Evolutionary conservation across 1,140 invertebrate genomes (phyloP).

Genomic region (Aphis craccivora): DNA sequence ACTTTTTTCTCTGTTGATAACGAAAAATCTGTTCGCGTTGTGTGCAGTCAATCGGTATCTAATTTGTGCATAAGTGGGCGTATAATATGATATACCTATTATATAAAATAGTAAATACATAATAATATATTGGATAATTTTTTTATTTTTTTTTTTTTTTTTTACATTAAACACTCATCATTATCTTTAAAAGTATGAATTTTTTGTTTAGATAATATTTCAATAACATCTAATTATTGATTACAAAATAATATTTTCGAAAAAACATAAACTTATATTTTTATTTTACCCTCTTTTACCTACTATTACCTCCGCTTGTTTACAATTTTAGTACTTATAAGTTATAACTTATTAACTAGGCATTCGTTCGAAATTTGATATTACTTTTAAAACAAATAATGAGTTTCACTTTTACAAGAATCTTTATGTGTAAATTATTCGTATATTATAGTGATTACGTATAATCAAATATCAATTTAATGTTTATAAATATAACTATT

Average conservation of each 20-base stretch:
- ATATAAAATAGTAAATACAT: not conserved
- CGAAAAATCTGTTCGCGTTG: not conserved
- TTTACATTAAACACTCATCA: not conserved
- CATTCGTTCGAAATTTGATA: not conserved
- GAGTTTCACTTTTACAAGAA: not conserved
- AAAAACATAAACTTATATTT: too few species aligned
- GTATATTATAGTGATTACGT: not conserved
- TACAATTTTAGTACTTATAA: not conserved
- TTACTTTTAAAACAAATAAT: not conserved
- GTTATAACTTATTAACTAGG: not conserved
- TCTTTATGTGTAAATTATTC: not conserved
- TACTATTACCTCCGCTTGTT: not conserved
- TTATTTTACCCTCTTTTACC: too few species aligned
- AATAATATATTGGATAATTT: too few species aligned
- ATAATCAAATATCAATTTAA: not conserved
- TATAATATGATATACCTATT: not conserved
- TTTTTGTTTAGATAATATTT: not conserved
- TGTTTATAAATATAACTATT: not conserved
- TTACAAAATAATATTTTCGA: not conserved
- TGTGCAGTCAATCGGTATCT: not conserved
- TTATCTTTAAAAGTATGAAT: not conserved
- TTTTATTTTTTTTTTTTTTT: too few species aligned
- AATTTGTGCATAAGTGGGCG: not conserved
- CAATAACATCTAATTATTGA: not conserved
- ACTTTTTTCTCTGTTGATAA: not conserved